These are phyloP conservation scores for Diogma glabrata DNA, from an alignment of 2,888 invertebrate species.

Conservation along the genomic window DNA sequence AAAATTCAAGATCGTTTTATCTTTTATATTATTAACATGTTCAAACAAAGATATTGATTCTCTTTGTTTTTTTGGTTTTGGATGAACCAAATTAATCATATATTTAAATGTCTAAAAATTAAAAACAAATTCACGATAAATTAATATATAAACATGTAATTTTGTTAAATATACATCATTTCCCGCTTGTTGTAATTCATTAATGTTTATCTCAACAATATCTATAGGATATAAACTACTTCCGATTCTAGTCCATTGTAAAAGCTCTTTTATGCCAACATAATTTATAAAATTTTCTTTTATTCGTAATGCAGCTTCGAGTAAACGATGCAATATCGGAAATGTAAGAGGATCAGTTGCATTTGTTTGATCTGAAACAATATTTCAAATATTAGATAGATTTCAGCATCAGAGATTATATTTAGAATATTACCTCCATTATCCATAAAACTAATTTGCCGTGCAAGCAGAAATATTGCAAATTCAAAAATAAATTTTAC, in stretches of 20 bases:
- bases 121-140: too few relatives aligned
- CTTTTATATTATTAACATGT: slow-evolving; percentile 19
- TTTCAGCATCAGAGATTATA: neutral
- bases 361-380: neutral
- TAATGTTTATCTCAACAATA: slow-evolving; percentile 19
- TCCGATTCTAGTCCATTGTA: slow-evolving; percentile 29
- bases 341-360: slow-evolving; percentile 27
- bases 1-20: slow-evolving; percentile 19
- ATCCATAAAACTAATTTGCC: slow-evolving; percentile 25
- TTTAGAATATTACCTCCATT: slow-evolving; percentile 16
- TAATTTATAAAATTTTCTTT: slow-evolving; percentile 20
- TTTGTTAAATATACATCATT: too few relatives aligned
- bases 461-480: slow-evolving; percentile 27
- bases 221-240: slow-evolving; percentile 25
- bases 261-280: slow-evolving; percentile 27
- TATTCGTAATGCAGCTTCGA: slow-evolving; percentile 23
- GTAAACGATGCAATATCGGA: slow-evolving; percentile 28
- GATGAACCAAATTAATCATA: too few relatives aligned
- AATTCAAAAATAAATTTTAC: slow-evolving; percentile 27
- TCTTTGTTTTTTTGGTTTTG: slow-evolving; percentile 21
- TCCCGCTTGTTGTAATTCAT: neutral
- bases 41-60: slow-evolving; percentile 34
- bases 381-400: neutral
- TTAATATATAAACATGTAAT: too few relatives aligned
- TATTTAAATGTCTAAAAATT: too few relatives aligned